phyloP scores from a whole-genome alignment of 2,113 vertebrate genomes.

The Limnothrissa miodon region DNA sequence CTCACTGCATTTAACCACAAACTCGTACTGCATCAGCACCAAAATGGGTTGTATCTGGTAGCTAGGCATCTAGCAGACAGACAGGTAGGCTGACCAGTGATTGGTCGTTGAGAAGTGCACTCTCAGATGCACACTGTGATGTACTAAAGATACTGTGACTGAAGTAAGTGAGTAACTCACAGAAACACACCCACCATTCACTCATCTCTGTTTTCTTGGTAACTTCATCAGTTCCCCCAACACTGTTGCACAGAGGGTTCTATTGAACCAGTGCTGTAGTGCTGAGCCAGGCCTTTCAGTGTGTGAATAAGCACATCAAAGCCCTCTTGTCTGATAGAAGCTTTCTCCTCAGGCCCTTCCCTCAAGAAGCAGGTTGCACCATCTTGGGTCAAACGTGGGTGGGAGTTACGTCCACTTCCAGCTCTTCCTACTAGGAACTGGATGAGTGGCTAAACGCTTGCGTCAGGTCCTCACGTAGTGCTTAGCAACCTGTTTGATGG shows the following conservation, averaged over 20 bases:
- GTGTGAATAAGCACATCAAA: not conserved
- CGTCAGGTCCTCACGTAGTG: not conserved
- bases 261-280: not conserved
- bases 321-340: not conserved
- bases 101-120: not conserved
- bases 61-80: not conserved
- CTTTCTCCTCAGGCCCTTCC: not conserved
- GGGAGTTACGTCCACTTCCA: not conserved
- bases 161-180: not conserved
- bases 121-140: not conserved
- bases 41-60: not conserved
- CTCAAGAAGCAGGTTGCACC: not conserved
- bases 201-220: not conserved
- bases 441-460: not conserved
- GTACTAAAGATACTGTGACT: not conserved
- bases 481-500: not conserved
- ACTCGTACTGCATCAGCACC: not conserved
- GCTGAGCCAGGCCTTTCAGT: not conserved
- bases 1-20: not conserved
- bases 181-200: not conserved
- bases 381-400: not conserved
- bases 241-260: not conserved
- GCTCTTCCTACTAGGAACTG: not conserved
- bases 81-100: not conserved
- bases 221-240: not conserved